Evolutionary conservation across 2,888 invertebrate genomes (phyloP).

Genomic region (Catocala sponsa): DNA sequence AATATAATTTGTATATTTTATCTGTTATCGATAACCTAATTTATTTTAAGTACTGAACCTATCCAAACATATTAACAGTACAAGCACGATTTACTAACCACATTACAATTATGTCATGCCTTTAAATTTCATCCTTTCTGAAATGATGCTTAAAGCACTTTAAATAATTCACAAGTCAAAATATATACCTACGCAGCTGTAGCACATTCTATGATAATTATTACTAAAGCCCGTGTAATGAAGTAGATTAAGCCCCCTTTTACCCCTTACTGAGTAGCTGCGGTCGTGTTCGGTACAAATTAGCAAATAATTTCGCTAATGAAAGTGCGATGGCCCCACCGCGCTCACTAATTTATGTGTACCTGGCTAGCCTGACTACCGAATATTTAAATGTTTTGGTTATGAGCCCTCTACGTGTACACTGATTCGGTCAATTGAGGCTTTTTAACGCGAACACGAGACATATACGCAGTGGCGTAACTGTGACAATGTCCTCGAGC

Average conservation of each 20-base stretch:
- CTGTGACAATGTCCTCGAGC: conserved; percentile 69
- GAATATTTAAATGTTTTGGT: conserved; percentile 53
- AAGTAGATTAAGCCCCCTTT: conserved; percentile 72
- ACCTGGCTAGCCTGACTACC: conserved; percentile 41
- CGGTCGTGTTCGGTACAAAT: conserved; percentile 75
- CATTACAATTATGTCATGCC: too few species aligned
- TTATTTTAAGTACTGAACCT: too few species aligned
- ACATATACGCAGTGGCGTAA: conserved; percentile 51
- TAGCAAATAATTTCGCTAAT: conserved; percentile 81
- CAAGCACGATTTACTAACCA: too few species aligned
- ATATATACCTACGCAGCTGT: conserved; percentile 53
- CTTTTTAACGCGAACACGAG: conserved; percentile 45
- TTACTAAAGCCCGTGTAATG: conserved; percentile 72
- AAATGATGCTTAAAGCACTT: too few species aligned
- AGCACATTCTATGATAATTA: conserved; percentile 69
- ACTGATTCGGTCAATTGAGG: conserved; percentile 55
- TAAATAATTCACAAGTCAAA: conserved; percentile 8
- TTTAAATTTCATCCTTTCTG: too few species aligned
- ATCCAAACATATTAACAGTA: too few species aligned
- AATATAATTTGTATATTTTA: too few species aligned
- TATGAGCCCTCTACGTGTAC: conserved; percentile 48
- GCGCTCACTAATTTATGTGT: conserved; percentile 61
- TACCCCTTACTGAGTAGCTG: conserved; percentile 67
- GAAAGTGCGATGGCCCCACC: conserved; percentile 68
- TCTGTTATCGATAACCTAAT: too few species aligned